Base-by-base conservation (phyloP, 23 tunicate genomes). In the Diplosoma virens region DNA sequence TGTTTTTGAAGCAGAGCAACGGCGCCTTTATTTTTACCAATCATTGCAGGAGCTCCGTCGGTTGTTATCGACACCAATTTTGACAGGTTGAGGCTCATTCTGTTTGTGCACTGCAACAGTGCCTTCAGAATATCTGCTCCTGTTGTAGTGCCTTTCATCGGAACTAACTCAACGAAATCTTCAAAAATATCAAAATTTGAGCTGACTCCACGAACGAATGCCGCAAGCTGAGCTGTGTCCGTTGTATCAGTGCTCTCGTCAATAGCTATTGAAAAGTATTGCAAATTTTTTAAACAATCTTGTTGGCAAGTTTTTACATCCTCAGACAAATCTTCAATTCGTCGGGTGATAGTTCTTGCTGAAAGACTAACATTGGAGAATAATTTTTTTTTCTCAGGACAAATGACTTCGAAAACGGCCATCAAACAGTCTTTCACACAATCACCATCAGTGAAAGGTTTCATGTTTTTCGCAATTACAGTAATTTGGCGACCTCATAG, bases 271-370 rank as follows among this genome's bases (percentile, higher is more conserved):
- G 75, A 37, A 81, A 83, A 86, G 71, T 25, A 85, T 32, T 85
- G 85, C 36, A 85, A 32, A 33, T 79, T 67, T 58, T 85, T 59
- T 2, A 79, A 45, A 25, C 79, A 72, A 85, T 79, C 73, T 85
- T 79, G 20, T 85, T 85, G 86, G 63, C 71, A 9, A 58, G 60
- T 9, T 70, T 81, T 79, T 25, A 85, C 80, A 32, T 85, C 26
- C 80, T 81, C 31, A 37, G 92, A 81, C 85, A 85, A 61, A 24
- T 79, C 85, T 85, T 85, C 92, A 9, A 85, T 85, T 58, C 86
- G 92, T 34, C 92, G 79, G 70, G 86, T 85, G 31, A 81, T 74
- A 25, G 92, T 85, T 70, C 92, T 85, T 41, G 86, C 86, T 9
- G 92, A 85, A 85, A 85, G 79, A 41, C 89, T 53, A 36, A 79